Evolutionary conservation across 2,113 vertebrate genomes (phyloP), one percentile per base, ranked within the genome.

Genomic region (Rhinoptilus africanus): DNA sequence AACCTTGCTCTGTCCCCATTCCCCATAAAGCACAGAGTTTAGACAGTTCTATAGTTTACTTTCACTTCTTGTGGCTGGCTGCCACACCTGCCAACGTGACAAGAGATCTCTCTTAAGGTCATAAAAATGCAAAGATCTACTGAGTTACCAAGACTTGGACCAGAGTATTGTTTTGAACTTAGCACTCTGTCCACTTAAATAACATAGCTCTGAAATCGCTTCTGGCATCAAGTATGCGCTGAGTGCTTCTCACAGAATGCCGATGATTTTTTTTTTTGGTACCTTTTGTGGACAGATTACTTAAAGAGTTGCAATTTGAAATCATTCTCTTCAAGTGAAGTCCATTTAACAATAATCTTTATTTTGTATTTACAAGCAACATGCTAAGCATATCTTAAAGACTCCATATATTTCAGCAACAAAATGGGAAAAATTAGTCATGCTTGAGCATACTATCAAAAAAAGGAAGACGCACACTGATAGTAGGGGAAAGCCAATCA

Each of bases 151-250:
- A 9, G 37, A 41, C 43, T 41, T 67, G 66, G 48, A 57, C 30
- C 53, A 19, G 8, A 78, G 14, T 1, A 7, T 5, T n/a, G 48
- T 20, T 75, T 32, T 87, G 41, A 68, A 72, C 72, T 75, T 17
- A 53, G 81, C 30, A 47, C 83, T 66, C 72, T 74, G 50, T 22
- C 57, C 67, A 39, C 9, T 62, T 66, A 5, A 41, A 11, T 4
- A 54, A 43, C 3, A 15, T 0, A 39, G 47, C 4, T 93, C 91
- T 71, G 69, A 80, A 84, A 87, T 37, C 8, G 4, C 67, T 90
- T 53, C 82, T 48, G 77, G 22, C n/a, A 71, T 0, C 2, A 10
- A 0, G 10, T 21, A 8, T 1, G 10, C 60, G 45, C 50, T 0
- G 2, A 39, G 9, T 1, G 20, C 64, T 56, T 45, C 24, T 28